phyloP scores from a whole-genome alignment of 2,888 invertebrate species.

The Byasa hedistus region DNA sequence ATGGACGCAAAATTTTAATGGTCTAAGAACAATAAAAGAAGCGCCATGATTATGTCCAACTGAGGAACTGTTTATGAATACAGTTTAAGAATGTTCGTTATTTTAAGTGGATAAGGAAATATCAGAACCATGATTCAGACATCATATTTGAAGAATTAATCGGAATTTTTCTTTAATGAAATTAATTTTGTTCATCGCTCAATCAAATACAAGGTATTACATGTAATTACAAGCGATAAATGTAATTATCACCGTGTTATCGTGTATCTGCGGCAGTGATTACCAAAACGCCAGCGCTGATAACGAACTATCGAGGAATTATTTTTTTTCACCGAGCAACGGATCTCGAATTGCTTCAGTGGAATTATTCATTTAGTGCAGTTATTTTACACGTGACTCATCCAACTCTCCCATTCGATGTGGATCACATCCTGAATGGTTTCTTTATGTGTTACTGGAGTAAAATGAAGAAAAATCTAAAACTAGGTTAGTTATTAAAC shows the following conservation, averaged over 20 bases:
- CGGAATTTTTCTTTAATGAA: constrained; percentile 27
- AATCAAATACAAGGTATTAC: constrained; percentile 45
- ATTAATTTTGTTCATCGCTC: constrained; percentile 35
- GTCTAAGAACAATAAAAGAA: too few relatives aligned
- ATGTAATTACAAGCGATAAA: constrained; percentile 45
- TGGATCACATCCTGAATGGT: neutral
- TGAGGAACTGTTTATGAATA: too few relatives aligned
- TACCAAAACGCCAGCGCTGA: constrained; percentile 55
- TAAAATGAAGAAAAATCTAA: constrained; percentile 15
- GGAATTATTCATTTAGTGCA: constrained; percentile 13
- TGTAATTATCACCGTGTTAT: constrained; percentile 48
- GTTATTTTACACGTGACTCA: constrained; percentile 28
- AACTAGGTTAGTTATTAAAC: constrained; percentile 12
- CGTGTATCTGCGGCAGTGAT: constrained; percentile 64
- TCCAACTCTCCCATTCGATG: too few relatives aligned
- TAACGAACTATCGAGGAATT: constrained; percentile 27
- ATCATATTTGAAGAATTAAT: constrained; percentile 12
- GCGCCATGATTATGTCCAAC: too few relatives aligned
- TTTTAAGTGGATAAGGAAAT: neutral
- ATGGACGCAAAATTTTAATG: too few relatives aligned
- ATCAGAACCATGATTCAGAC: neutral
- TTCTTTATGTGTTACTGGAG: neutral
- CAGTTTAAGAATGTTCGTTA: too few relatives aligned
- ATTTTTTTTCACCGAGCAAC: constrained; percentile 5
- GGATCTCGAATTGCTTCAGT: constrained; percentile 14